Percentiles rank a stretch among this genome's conserved stretches.
Conservation (phyloP, 2,113 vertebrate genomes). For the Urocynchramus pylzowi region DNA sequence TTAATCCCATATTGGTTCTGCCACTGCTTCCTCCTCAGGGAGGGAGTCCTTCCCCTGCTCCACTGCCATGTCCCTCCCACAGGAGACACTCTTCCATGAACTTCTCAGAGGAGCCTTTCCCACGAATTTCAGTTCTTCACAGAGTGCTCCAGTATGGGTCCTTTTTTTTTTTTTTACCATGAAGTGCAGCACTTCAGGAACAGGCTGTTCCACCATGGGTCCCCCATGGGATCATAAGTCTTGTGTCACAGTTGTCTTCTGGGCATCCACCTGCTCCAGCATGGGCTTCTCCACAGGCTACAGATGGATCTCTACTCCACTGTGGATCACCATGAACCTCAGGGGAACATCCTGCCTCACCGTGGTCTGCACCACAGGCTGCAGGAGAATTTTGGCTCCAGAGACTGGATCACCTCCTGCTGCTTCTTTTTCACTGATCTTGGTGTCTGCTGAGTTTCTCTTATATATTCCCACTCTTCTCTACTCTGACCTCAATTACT, state of each 20-base stretch:
- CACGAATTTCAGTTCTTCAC: not conserved
- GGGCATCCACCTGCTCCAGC: not conserved
- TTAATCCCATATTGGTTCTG: not conserved
- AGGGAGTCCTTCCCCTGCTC: not conserved
- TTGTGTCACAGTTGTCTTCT: not conserved
- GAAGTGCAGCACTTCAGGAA: not conserved
- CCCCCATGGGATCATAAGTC: not conserved
- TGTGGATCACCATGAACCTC: not conserved
- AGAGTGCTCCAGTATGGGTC: not conserved
- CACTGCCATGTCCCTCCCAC: rapidly evolving
- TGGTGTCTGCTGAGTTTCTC: not conserved
- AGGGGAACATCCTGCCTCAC: not conserved
- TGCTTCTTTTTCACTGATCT: not conserved
- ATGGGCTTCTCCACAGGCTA: not conserved
- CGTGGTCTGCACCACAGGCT: not conserved
- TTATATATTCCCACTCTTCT: not conserved
- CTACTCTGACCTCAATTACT: not conserved
- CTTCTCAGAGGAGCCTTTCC: not conserved
- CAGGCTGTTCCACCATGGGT: not conserved
- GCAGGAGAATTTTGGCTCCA: not conserved
- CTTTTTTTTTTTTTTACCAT: not conserved
- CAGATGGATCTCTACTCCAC: not conserved
- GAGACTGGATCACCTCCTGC: too few relatives aligned
- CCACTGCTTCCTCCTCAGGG: not conserved
- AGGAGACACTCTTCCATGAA: not conserved